Base-by-base conservation (phyloP, 2,888 invertebrate species). In the Melanargia galathea region DNA sequence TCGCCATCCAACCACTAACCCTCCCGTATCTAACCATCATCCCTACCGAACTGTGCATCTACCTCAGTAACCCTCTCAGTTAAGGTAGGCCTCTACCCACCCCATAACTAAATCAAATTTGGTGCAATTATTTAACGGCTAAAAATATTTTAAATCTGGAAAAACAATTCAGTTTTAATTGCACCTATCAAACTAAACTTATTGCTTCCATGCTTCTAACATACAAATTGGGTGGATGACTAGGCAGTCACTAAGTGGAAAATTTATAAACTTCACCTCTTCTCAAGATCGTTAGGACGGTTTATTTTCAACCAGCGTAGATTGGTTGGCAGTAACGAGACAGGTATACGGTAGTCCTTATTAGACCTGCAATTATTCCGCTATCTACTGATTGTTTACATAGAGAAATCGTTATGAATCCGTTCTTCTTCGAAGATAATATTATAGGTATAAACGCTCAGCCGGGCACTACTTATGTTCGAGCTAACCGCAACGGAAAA, bases 241-340 rank as follows among this genome's bases (percentile, higher is more conserved):
- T 65, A 66, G 72, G 60, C 35, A 30, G 38, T 33, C 62, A 33
- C 80, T 84, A 85, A 79, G 77, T 81, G 80, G 76, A 78, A 70
- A 68, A 70, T 73, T 74, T 75, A 70, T 65, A 65, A 71, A 75
- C 70, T 67, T 74, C 89, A 90, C 90, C 89, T 90, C 82, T 79
- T 72, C 68, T 78, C 74, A 67, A 76, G 72, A 68, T 78, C 77
- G 68, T 75, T 75, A 62, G 78, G 73, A 66, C 75, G 75, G 66
- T 78, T 76, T 71, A 82, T 70, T 85, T 81, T 86, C 82, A 88
- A 85, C 85, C 84, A 87, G 73, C 81, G 79, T 76, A 87, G 81
- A 73, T 86, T 87, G 73, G 77, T 76, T 69, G 90, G 90, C 76
- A 90, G 79, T 83, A 90, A 85, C 65, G 90, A 89, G 76, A 90